Percentiles rank a stretch among this genome's conserved stretches.
These are phyloP conservation scores for Philaenus spumarius DNA, from an alignment of 1,140 invertebrate genomes.

Conservation along the genomic window DNA sequence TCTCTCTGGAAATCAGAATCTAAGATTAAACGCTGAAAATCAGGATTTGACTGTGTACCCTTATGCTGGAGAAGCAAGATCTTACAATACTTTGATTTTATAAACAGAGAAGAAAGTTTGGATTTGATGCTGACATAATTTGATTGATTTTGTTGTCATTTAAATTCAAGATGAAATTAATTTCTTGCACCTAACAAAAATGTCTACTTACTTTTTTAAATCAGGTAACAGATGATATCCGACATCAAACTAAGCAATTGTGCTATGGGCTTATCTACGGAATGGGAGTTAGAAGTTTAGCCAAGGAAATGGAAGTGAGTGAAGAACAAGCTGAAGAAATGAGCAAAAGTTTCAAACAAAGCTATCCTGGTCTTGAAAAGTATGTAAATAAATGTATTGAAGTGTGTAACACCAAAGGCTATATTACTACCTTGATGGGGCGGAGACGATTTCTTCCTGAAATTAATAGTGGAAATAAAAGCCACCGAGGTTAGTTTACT, in stretches of 20 bases:
- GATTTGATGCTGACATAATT: too few relatives aligned
- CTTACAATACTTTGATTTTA: too few relatives aligned
- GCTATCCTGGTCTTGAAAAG: slow-evolving; percentile 60
- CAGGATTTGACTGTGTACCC: too few relatives aligned
- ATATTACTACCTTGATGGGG: slow-evolving; percentile 74
- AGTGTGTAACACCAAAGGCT: slow-evolving; percentile 63
- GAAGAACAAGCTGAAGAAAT: slow-evolving; percentile 75
- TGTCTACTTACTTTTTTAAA: too few relatives aligned
- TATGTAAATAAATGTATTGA: slow-evolving; percentile 63
- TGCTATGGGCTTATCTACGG: slow-evolving; percentile 98
- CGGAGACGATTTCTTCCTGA: slow-evolving; percentile 70
- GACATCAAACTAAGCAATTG: slow-evolving; percentile 86
- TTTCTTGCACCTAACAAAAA: too few relatives aligned
- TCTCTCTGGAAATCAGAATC: too few relatives aligned
- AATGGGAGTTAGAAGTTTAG: slow-evolving; percentile 84
- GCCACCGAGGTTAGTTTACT: slow-evolving; percentile 49
- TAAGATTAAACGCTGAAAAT: too few relatives aligned
- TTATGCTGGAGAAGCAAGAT: too few relatives aligned
- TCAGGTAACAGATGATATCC: slow-evolving; percentile 62
- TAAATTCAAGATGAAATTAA: too few relatives aligned
- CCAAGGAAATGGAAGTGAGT: slow-evolving; percentile 69
- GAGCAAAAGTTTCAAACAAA: slow-evolving; percentile 73
- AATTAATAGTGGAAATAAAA: slow-evolving; percentile 57
- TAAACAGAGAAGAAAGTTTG: too few relatives aligned
- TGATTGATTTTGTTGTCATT: too few relatives aligned